These are phyloP conservation scores for Papilio polytes DNA, from an alignment of 1,140 invertebrate species.

Conservation along the genomic window DNA sequence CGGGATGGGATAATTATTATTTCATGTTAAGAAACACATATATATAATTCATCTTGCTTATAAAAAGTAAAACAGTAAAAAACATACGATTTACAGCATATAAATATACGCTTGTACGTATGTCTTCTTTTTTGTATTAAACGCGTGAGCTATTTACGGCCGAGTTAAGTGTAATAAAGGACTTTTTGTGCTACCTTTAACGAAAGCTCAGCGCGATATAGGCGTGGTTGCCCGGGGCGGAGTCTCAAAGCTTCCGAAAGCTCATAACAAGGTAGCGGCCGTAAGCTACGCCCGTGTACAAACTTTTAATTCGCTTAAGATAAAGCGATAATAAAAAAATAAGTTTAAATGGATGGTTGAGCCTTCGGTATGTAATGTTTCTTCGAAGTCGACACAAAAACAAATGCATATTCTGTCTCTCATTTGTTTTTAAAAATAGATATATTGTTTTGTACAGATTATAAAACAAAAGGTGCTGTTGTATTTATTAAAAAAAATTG, in stretches of 20 bases:
- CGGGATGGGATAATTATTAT: too few relatives aligned
- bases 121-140: background rate
- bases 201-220: background rate
- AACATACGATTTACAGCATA: background rate
- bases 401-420: background rate
- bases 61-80: background rate
- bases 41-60: background rate
- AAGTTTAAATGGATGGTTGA: background rate
- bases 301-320: slow-evolving; percentile 21
- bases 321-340: background rate
- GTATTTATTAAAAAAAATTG: too few relatives aligned
- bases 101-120: background rate
- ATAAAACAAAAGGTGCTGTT: too few relatives aligned
- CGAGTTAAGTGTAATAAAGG: slow-evolving; percentile 5
- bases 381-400: background rate
- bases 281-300: background rate
- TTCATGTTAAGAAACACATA: too few relatives aligned
- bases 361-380: background rate
- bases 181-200: slow-evolving; percentile 1
- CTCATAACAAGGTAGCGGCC: slow-evolving; percentile 20
- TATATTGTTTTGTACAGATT: too few relatives aligned
- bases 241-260: slow-evolving; percentile 3
- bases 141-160: slow-evolving; percentile 13
- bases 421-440: too few relatives aligned
- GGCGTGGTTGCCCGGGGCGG: slow-evolving; percentile 28